Percentiles rank a stretch among this genome's conserved stretches.
These are phyloP conservation scores for Leptestheria dahalacensis DNA, from an alignment of 1,140 invertebrate species.

Conservation along the genomic window DNA sequence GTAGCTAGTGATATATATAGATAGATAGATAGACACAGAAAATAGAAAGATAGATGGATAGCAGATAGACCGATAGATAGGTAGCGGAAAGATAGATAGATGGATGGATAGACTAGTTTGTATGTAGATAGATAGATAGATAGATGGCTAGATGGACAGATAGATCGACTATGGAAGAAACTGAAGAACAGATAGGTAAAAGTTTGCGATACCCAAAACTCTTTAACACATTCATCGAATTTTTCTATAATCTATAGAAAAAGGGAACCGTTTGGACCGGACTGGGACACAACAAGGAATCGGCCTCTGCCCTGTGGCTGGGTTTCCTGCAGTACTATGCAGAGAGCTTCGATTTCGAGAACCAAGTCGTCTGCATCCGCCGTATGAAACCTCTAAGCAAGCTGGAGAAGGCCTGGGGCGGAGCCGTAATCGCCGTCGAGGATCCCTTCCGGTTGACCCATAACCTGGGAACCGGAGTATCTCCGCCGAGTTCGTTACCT, in stretches of 20 bases:
- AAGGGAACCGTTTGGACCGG: slow-evolving; percentile 34
- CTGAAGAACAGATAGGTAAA: too few species aligned
- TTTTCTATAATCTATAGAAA: slow-evolving; percentile 19
- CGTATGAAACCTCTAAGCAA: slow-evolving; percentile 32
- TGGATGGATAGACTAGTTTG: too few species aligned
- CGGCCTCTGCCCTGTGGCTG: slow-evolving; percentile 38
- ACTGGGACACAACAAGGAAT: slow-evolving; percentile 32
- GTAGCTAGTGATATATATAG: too few species aligned
- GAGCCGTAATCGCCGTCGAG: slow-evolving; percentile 40
- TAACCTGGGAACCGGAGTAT: slow-evolving; percentile 40
- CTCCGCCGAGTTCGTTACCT: slow-evolving; percentile 18
- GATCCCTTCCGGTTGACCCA: slow-evolving; percentile 45
- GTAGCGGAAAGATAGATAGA: too few species aligned
- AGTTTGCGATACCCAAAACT: too few species aligned
- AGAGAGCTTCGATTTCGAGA: slow-evolving; percentile 38
- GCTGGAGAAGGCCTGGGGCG: slow-evolving; percentile 42
- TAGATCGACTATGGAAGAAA: too few species aligned
- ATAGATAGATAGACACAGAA: too few species aligned
- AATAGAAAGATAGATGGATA: too few species aligned
- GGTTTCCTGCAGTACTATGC: slow-evolving; percentile 39
- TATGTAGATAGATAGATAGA: too few species aligned
- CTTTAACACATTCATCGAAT: not conserved
- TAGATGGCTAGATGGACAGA: too few species aligned
- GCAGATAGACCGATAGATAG: too few species aligned
- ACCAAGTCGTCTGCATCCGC: slow-evolving; percentile 38